These are phyloP conservation scores for Poecilia wingei DNA, from an alignment of 2,797 vertebrate genomes.

Conservation along the genomic window DNA sequence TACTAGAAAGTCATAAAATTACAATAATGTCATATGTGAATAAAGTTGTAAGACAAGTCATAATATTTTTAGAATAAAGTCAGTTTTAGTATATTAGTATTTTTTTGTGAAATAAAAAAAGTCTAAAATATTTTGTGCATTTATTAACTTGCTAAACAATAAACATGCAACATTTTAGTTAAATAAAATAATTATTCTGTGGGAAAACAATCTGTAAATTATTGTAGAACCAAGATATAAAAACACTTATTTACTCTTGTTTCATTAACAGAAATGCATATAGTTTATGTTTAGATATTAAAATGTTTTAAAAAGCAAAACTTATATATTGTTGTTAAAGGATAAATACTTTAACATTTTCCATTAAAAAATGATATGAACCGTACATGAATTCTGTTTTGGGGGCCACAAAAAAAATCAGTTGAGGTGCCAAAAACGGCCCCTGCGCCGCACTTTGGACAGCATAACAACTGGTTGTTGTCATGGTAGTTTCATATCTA, in stretches of 20 bases:
- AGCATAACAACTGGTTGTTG: not conserved
- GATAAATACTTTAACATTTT: not conserved
- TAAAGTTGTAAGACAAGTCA: no score
- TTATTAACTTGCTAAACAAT: not conserved
- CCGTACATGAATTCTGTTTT: not conserved
- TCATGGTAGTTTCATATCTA: not conserved
- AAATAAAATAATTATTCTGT: not conserved
- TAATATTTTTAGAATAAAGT: no score
- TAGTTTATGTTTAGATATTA: not conserved
- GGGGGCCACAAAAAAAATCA: no score
- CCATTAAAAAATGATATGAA: not conserved
- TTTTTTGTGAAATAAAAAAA: not conserved
- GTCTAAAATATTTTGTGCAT: not conserved
- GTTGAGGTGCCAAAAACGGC: not conserved
- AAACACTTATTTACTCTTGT: not conserved
- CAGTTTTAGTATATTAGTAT: not conserved
- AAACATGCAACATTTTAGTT: not conserved
- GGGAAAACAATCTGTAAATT: not conserved
- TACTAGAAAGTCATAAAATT: no score
- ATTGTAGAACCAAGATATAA: not conserved
- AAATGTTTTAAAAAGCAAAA: not conserved
- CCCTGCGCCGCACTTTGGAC: not conserved
- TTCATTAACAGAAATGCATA: not conserved
- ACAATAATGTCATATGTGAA: no score
- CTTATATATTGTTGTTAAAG: not conserved